Conservation (phyloP, 2,888 invertebrate species). For the Labia minor region DNA sequence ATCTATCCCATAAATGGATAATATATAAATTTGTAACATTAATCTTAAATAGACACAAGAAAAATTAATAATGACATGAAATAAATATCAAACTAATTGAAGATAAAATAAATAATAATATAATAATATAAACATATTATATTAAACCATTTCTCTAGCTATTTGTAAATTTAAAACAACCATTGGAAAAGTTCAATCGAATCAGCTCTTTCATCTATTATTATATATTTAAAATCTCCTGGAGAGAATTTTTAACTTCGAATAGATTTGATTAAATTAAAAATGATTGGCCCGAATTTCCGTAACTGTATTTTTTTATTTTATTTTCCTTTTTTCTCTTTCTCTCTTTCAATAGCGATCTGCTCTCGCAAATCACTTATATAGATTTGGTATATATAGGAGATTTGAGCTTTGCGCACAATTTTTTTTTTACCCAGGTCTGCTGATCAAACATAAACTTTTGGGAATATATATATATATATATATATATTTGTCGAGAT, state of each 20-base stretch:
- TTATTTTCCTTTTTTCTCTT: neutral
- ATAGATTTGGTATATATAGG: neutral
- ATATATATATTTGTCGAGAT: neutral
- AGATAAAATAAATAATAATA: too few species aligned
- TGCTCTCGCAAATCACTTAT: neutral
- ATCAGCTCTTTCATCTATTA: neutral
- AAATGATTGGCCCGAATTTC: neutral
- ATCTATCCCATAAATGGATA: too few species aligned
- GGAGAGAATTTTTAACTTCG: neutral
- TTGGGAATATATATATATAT: neutral
- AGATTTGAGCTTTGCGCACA: neutral
- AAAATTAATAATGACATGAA: too few species aligned
- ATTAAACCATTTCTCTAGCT: too few species aligned
- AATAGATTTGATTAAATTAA: neutral
- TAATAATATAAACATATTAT: too few species aligned
- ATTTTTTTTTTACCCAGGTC: conserved; percentile 1
- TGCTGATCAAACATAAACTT: conserved; percentile 2
- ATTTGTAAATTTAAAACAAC: too few species aligned
- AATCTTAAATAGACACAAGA: too few species aligned
- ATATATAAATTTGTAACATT: too few species aligned
- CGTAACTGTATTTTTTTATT: neutral
- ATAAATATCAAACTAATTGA: too few species aligned
- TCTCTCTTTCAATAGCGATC: neutral
- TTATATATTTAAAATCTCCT: neutral
- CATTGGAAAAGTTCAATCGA: neutral